Evolutionary conservation across 2,888 invertebrate genomes (phyloP).

Genomic region (Noctua janthe): DNA sequence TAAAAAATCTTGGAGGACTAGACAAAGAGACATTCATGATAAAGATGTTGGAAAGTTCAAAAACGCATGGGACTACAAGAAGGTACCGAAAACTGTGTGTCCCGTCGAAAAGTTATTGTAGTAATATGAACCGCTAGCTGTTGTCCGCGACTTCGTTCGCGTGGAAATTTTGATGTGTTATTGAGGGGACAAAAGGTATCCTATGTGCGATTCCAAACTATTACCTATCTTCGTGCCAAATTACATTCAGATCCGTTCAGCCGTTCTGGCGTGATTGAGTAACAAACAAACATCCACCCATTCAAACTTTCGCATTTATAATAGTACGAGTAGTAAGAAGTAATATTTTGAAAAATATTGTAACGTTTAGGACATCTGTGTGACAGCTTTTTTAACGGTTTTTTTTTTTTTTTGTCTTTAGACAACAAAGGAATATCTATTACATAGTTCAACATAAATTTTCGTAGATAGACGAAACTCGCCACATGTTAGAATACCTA

Average conservation of each 20-base stretch:
- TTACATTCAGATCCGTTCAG: not conserved
- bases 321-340: too few species aligned
- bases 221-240: not conserved
- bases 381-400: too few species aligned
- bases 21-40: not conserved
- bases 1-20: not conserved
- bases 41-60: not conserved
- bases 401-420: too few species aligned
- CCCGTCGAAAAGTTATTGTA: not conserved
- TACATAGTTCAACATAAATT: not conserved
- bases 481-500: not conserved
- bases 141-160: not conserved
- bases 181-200: not conserved
- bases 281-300: not conserved
- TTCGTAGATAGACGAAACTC: not conserved
- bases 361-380: too few species aligned
- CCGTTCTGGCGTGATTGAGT: not conserved
- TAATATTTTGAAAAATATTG: not conserved
- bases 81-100: not conserved
- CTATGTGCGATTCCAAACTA: not conserved
- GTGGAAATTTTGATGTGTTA: not conserved
- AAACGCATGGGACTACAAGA: not conserved
- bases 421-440: slow-evolving; percentile 2
- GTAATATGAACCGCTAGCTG: not conserved
- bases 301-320: not conserved